Evolutionary conservation across 2,113 vertebrate genomes (phyloP).

Genomic region (Dendropsophus ebraccatus): DNA sequence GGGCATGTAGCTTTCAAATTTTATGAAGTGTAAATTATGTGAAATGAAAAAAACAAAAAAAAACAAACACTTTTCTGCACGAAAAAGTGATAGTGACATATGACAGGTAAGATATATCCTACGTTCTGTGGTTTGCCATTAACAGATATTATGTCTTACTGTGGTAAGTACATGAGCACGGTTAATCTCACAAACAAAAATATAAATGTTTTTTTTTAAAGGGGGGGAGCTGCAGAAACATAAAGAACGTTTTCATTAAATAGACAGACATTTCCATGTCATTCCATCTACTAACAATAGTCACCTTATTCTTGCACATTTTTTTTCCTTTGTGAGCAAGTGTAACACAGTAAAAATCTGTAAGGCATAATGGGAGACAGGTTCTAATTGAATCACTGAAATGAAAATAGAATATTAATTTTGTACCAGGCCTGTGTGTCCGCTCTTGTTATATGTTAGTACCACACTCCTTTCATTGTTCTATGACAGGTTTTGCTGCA

Average conservation of each 20-base stretch:
- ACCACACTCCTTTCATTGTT: conserved; percentile 23
- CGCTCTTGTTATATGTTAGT: not conserved
- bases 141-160: too few species aligned
- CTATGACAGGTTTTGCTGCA: conserved; percentile 50
- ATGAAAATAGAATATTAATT: not conserved
- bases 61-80: too few species aligned
- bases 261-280: not conserved
- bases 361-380: not conserved
- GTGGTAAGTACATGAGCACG: not conserved
- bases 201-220: too few species aligned
- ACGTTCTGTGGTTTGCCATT: too few species aligned
- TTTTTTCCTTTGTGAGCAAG: not conserved
- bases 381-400: conserved; percentile 19
- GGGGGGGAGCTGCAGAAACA: not conserved
- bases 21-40: not conserved
- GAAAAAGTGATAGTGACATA: too few species aligned
- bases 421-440: not conserved
- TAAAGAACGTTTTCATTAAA: not conserved
- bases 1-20: not conserved
- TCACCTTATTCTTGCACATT: too few species aligned
- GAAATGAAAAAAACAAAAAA: too few species aligned
- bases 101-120: too few species aligned
- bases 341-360: not conserved
- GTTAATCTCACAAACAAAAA: not conserved
- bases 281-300: not conserved